Base-by-base conservation (phyloP, 2,888 invertebrate species). In the Melinaea marsaeus region DNA sequence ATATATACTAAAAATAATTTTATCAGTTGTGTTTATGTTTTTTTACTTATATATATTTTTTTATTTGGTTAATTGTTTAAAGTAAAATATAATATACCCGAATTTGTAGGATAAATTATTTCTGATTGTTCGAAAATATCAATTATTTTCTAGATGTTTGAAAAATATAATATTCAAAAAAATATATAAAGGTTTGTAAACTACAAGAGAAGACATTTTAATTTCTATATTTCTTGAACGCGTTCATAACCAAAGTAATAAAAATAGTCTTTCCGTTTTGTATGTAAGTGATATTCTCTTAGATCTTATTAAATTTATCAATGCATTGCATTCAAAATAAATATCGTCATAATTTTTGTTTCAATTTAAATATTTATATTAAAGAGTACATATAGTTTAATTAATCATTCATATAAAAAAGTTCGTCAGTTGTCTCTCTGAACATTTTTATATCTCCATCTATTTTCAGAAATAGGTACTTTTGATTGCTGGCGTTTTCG, bases 401-500 rank as follows among this genome's bases (percentile, higher is more conserved):
- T 2, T 37, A 34, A 5, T 48, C n/a, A 61, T 33, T 54, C 47
- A 33, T 22, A 22, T 11, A 35, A 70, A 82, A 80, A 79, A 83
- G 88, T 79, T 70, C 61, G 62, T 72, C 68, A 74, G 68, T 71
- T 88, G 86, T 75, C 72, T 74, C 79, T 79, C 86, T 86, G 88
- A 88, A 89, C 88, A 88, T 84, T 88, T 86, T 92, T 92, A 91
- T 91, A 92, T 92, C 92, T 92, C 92, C 92, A 92, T 93, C 93
- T 93, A 93, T 93, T 93, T 93, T 93, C 93, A 93, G 93, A 93
- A 91, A 88, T 92, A 93, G 92, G 93, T 93, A 93, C 93, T 93
- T 93, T 90, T 91, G 90, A 86, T 89, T 88, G 86, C 74, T 90
- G 90, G 91, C 90, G 90, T 91, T 90, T 91, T 91, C 88, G 92